Evolutionary conservation across 2,797 vertebrate genomes (phyloP).

Genomic region (Rhynchotus rufescens): DNA sequence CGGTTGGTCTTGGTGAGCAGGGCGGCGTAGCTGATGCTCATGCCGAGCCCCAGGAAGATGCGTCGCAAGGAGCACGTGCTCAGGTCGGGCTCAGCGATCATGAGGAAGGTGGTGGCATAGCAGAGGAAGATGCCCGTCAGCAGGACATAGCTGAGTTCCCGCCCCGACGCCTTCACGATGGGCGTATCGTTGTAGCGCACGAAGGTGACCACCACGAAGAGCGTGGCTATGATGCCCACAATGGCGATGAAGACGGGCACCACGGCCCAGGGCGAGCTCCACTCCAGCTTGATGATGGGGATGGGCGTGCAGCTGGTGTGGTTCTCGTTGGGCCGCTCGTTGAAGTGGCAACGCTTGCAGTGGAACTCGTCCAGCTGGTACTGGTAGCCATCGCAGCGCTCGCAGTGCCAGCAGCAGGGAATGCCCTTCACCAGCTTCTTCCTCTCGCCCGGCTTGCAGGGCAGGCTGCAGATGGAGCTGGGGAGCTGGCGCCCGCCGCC

Average conservation of each 20-base stretch:
- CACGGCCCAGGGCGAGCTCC: conserved; percentile 94
- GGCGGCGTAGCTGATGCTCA: conserved; percentile 96
- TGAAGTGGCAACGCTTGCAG: conserved; percentile 93
- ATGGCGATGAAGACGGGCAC: conserved; percentile 92
- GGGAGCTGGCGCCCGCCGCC: conserved; percentile 85
- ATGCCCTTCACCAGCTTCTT: conserved; percentile 96
- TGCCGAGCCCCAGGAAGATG: conserved; percentile 94
- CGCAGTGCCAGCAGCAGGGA: conserved; percentile 96
- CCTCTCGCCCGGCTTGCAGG: conserved; percentile 90
- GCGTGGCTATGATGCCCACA: conserved; percentile 90
- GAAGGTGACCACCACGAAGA: conserved; percentile 92
- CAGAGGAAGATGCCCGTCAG: conserved; percentile 96
- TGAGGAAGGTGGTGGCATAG: conserved; percentile 94
- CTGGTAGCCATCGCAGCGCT: conserved; percentile 94
- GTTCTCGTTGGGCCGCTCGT: conserved; percentile 91
- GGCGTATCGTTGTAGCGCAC: conserved; percentile 96
- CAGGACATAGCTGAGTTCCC: conserved; percentile 95
- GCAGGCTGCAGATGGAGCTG: conserved; percentile 93
- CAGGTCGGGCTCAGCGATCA: conserved; percentile 91
- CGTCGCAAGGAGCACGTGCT: conserved; percentile 91
- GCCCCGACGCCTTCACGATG: conserved; percentile 94
- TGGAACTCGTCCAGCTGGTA: conserved; percentile 92
- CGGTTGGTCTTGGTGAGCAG: conserved; percentile 97
- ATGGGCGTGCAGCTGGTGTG: conserved; percentile 92
- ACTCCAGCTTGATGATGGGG: conserved; percentile 94